A percentile compares a stretch with the other conserved stretches of the same genome.
Conservation (phyloP, 1,140 invertebrate genomes). For the Rhyzopertha dominica region DNA sequence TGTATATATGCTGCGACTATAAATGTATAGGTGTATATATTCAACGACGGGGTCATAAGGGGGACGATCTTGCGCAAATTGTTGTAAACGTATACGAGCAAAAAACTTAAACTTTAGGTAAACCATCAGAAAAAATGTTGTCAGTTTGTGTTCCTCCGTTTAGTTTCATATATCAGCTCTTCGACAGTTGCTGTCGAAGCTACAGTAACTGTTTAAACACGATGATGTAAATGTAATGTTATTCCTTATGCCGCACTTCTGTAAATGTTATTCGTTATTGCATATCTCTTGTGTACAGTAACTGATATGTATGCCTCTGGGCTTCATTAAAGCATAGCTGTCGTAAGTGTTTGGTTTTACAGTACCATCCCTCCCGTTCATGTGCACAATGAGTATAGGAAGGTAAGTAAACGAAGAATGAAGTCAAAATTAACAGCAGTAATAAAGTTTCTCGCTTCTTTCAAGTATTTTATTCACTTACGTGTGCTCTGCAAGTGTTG, state of each 20-base stretch:
- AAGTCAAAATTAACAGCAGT: no score
- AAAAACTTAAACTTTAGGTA: no score
- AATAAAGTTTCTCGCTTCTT: no score
- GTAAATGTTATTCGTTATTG: conserved; percentile 43
- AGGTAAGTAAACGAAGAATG: no score
- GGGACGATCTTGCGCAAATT: conserved; percentile 10
- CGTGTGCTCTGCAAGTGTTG: no score
- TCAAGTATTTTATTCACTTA: no score
- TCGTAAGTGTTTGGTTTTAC: conserved; percentile 28
- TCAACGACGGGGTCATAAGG: conserved; percentile 15
- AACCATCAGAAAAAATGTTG: no score
- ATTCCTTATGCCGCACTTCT: conserved; percentile 19
- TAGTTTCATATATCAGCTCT: conserved; percentile 6
- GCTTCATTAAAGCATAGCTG: conserved; percentile 45
- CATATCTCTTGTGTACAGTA: conserved; percentile 43
- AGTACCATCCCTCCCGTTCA: conserved; percentile 12
- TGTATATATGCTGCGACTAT: conserved; percentile 42
- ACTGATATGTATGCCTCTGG: conserved; percentile 42
- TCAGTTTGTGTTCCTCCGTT: conserved; percentile 13
- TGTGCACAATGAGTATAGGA: conserved; percentile 10
- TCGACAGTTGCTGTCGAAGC: background rate
- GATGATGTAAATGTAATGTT: background rate
- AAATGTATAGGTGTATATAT: conserved; percentile 46
- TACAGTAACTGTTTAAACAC: no score
- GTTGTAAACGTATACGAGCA: conserved; percentile 38